phyloP scores from a whole-genome alignment of 1,140 invertebrate genomes.

The Plodia interpunctella region DNA sequence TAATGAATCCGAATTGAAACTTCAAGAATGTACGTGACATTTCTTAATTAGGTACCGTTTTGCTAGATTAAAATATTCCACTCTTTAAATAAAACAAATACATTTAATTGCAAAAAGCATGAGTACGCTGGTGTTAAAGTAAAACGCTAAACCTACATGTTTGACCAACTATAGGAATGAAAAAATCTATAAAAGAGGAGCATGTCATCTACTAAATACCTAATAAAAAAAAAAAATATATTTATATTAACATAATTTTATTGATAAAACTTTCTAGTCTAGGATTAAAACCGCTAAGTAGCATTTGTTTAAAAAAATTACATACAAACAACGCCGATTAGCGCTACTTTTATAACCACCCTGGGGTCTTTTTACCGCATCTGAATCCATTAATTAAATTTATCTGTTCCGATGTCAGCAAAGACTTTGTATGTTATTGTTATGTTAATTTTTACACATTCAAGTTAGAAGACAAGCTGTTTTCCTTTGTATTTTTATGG shows the following conservation, averaged over 20 bases:
- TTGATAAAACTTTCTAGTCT: no score
- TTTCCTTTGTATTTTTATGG: background rate
- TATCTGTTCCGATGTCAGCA: background rate
- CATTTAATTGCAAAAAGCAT: no score
- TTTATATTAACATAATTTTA: no score
- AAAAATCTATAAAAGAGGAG: no score
- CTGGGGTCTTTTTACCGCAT: background rate
- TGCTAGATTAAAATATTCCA: background rate
- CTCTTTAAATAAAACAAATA: background rate
- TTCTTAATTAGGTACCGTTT: conserved; percentile 1
- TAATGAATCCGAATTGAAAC: conserved; percentile 9
- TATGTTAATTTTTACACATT: background rate
- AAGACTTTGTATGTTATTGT: background rate
- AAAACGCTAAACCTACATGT: no score
- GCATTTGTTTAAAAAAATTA: no score
- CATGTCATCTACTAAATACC: no score
- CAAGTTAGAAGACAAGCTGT: background rate
- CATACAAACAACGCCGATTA: no score
- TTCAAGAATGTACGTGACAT: conserved; percentile 7
- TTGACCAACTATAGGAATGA: no score
- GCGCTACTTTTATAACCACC: background rate
- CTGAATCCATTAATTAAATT: conserved; percentile 4
- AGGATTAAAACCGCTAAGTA: no score
- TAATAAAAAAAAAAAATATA: no score
- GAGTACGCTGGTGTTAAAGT: no score